These are phyloP conservation scores for Scomber japonicus DNA, from an alignment of 2,113 vertebrate genomes.

Conservation along the genomic window DNA sequence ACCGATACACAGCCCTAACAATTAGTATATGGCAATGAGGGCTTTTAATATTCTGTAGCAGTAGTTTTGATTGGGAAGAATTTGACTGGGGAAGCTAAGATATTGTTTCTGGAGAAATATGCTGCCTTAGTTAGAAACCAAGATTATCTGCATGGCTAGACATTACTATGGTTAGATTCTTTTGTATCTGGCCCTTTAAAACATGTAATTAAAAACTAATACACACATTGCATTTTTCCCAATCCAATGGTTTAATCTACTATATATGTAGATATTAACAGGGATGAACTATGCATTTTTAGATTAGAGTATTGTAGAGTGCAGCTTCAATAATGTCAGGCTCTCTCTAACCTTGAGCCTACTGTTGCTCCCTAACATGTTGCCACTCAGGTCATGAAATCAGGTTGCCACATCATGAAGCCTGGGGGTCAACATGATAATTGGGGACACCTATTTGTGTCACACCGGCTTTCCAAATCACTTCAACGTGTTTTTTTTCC, in stretches of 20 bases:
- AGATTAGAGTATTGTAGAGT: neutral
- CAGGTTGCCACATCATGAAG: conserved; percentile 12
- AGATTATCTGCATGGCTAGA: too few relatives aligned
- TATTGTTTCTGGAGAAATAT: too few relatives aligned
- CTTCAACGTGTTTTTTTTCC: conserved; percentile 49
- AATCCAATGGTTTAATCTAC: neutral
- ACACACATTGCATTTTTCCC: neutral
- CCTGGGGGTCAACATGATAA: conserved; percentile 56
- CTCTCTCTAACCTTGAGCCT: conserved; percentile 25
- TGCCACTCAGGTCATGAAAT: conserved; percentile 20
- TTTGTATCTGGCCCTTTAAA: too few relatives aligned
- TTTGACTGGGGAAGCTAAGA: too few relatives aligned
- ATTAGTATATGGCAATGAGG: too few relatives aligned
- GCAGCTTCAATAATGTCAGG: neutral
- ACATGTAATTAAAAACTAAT: too few relatives aligned
- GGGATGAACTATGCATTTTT: neutral
- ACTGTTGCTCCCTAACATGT: conserved; percentile 3
- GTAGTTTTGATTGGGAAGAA: too few relatives aligned
- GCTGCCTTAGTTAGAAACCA: too few relatives aligned
- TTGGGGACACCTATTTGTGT: conserved; percentile 51
- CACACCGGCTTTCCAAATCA: conserved; percentile 62
- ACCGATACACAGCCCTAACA: too few relatives aligned
- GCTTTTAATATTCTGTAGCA: too few relatives aligned
- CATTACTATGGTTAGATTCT: too few relatives aligned
- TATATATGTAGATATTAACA: neutral